Conservation (phyloP, 2,888 invertebrate genomes). For the Caenorhabditis uteleia region DNA sequence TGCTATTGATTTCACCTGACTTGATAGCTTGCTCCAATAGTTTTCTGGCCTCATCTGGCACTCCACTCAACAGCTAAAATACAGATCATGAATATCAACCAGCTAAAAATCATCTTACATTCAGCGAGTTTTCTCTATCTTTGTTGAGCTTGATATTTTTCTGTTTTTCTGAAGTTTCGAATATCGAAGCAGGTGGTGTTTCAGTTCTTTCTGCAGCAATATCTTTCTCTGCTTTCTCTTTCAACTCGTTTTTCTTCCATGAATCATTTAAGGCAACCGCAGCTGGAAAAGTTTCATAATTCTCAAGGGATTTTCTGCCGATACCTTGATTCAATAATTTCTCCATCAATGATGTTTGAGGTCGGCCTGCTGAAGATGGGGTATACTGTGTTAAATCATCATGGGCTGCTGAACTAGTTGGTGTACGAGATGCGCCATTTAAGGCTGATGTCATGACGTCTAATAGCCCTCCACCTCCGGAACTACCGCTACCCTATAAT, state of each 20-base stretch:
- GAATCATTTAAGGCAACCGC: conserved; percentile 45
- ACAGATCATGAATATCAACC: not conserved
- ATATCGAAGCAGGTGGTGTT: conserved; percentile 5
- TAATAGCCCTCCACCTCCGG: conserved; percentile 31
- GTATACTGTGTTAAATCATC: conserved; percentile 34
- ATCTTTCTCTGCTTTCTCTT: conserved; percentile 31
- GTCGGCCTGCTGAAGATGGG: conserved; percentile 30
- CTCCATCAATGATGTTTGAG: conserved; percentile 37
- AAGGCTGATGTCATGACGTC: conserved; percentile 52
- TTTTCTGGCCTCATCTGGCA: conserved; percentile 52
- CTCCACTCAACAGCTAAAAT: conserved; percentile 35
- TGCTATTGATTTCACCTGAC: conserved; percentile 60
- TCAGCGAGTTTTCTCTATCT: conserved; percentile 39
- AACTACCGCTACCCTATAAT: conserved; percentile 10
- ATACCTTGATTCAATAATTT: conserved; percentile 41
- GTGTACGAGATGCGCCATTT: conserved; percentile 26
- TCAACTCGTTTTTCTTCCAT: conserved; percentile 39
- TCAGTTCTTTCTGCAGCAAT: conserved; percentile 20
- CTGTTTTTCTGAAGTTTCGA: conserved; percentile 8
- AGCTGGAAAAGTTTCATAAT: conserved; percentile 19
- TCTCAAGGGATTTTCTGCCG: not conserved
- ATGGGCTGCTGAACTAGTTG: conserved; percentile 38
- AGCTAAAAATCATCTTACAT: conserved; percentile 17
- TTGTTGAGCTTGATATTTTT: conserved; percentile 27
- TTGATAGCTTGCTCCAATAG: conserved; percentile 59